phyloP scores from a whole-genome alignment of 2,888 invertebrate genomes.

The Drosophila bunnanda region DNA sequence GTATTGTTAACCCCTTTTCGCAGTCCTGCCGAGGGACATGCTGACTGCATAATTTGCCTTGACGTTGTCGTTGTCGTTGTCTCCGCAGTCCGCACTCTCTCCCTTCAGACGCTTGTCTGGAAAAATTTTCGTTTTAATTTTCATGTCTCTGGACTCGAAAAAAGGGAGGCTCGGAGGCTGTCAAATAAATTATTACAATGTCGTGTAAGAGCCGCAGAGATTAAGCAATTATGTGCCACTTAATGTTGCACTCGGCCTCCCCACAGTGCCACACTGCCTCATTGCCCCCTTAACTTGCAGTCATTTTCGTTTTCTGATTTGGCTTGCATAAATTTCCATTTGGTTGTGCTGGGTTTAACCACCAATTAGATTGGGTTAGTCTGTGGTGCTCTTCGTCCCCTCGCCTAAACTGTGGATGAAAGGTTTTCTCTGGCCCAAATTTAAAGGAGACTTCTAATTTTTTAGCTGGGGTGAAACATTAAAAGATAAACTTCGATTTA shows the following conservation, averaged over 20 bases:
- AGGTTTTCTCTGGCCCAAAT: slow-evolving; percentile 20
- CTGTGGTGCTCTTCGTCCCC: slow-evolving; percentile 39
- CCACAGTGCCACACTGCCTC: background rate
- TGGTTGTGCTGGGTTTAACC: slow-evolving; percentile 59
- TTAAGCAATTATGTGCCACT: slow-evolving; percentile 81
- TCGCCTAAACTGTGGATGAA: slow-evolving; percentile 43
- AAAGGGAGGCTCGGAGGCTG: slow-evolving; percentile 45
- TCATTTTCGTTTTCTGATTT: slow-evolving; percentile 32
- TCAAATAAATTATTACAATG: slow-evolving; percentile 80
- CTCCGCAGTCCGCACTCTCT: slow-evolving; percentile 8
- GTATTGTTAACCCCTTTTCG: slow-evolving; percentile 60
- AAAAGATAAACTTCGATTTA: background rate
- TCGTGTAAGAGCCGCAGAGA: slow-evolving; percentile 81
- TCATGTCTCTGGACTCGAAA: slow-evolving; percentile 46
- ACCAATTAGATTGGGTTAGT: slow-evolving; percentile 65
- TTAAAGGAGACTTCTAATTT: slow-evolving; percentile 12
- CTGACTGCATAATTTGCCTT: slow-evolving; percentile 80
- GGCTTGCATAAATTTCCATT: slow-evolving; percentile 64
- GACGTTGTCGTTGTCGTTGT: slow-evolving; percentile 57
- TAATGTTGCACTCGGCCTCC: slow-evolving; percentile 65
- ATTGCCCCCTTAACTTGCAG: slow-evolving; percentile 15
- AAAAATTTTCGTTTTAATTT: slow-evolving; percentile 75
- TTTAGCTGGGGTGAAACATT: slow-evolving; percentile 20
- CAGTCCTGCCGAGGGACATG: slow-evolving; percentile 51
- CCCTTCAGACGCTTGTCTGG: slow-evolving; percentile 41